Evolutionary conservation across 2,113 vertebrate genomes (phyloP), one percentile per base, ranked within the genome.

Genomic region (Pelecanus crispus): DNA sequence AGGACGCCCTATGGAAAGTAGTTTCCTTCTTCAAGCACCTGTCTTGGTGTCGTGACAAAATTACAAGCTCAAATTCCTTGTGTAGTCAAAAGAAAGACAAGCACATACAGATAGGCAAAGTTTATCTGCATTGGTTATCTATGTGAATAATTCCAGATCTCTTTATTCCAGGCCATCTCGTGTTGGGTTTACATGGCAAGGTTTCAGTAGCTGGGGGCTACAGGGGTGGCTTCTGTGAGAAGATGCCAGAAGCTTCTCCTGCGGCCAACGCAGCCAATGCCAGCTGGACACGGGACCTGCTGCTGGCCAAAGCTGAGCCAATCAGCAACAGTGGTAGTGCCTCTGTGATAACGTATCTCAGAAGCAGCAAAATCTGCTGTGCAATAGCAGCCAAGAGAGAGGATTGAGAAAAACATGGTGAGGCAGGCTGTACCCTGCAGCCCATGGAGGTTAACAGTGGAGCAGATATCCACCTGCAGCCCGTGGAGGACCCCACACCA

Each of bases 241-340:
- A 81, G 67, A 26, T 31, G 25, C 10, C 25, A 56, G 44, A 63
- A 80, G 29, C 31, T 31, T 25, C 4, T 3, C 36, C 19, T 10
- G 1, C 16, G 14, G 24, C 19, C 0, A 4, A 44, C 10, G n/a
- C 11, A 47, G 32, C 7, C 45, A 75, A 6, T 11, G n/a, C 24
- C 36, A 92, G 49, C 13, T 12, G 7, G 26, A 74, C 0, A 4
- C 14, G 12, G 42, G 44, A 61, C 22, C 17, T 3, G 4, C 21
- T 1, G 1, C 34, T 22, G 31, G 31, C 25, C 45, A 72, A 68
- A 17, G 7, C 28, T 15, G 15, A 81, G 44, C 4, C 59, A 8
- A 45, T 19, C 0, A 0, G 24, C 4, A 3, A 58, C 0, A 3
- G 34, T 15, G 13, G 21, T 0, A 53, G 8, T 1, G 5, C 5